Evolutionary conservation across 2,888 invertebrate species (phyloP), one percentile per base, ranked within the genome.

Genomic region (Furcula furcula): DNA sequence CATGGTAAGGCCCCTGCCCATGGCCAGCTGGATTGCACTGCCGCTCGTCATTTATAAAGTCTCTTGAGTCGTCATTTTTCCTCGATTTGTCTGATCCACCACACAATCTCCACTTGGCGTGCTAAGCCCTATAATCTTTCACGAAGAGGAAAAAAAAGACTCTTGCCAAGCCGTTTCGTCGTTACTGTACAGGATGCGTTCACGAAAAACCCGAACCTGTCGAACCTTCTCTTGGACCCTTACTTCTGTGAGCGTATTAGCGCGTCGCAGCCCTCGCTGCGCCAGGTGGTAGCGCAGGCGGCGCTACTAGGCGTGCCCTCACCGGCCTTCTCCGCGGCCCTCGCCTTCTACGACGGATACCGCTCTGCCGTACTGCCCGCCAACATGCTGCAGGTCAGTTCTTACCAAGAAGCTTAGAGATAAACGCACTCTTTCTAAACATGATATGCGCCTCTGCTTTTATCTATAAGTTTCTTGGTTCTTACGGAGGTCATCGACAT

Each of bases 271-370:
- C 81, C 87, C 4, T 94, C 97, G 7, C 95, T 98, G 93, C 91
- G 99, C 28, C 91, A 93, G 55, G 97, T 97, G 27, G 94, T 98
- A 1, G 87, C 92, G 77, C 65, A 92, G 86, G 79, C 93, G 3
- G 91, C 92, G 26, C 82, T 93, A 9, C 88, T 93, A 55, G 99
- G 98, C n/a, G 94, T 98, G 32, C 98, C 99, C 0, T 94, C 95
- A 7, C 99, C 99, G 0, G 96, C 97, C 0, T 91, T 99, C 65
- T 94, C 95, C 33, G 94, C 98, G 0, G 99, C 99, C 0, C 90
- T 99, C 18, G 95, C 98, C 9, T 99, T 99, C 90, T 99, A 97
- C 76, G 99, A 99, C 82, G 99, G 99, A 1, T 99, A 97, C 79
- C 92, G 98, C 34, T 92, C 94, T 1, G 93, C 91, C 22, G 90